These are phyloP conservation scores for Copsychus sechellarum DNA, from an alignment of 2,113 vertebrate genomes.

Conservation along the genomic window DNA sequence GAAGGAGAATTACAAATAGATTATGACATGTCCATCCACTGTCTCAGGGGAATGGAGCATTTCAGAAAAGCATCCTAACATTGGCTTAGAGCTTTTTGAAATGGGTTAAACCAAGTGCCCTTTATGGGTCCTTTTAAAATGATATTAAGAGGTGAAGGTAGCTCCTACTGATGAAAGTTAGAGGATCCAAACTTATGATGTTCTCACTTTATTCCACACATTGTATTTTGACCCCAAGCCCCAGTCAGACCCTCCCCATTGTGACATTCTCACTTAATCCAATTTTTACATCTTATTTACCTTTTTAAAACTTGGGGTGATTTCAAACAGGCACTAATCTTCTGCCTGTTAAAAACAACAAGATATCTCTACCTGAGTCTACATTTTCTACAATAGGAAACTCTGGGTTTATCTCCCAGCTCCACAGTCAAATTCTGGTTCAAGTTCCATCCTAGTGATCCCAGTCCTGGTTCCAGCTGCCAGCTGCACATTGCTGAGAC, in stretches of 20 bases:
- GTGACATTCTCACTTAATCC: neutral
- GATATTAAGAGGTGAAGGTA: neutral
- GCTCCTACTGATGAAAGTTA: neutral
- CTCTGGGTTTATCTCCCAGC: neutral
- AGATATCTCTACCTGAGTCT: neutral
- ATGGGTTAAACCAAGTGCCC: neutral
- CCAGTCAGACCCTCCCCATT: neutral
- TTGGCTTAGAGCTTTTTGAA: neutral
- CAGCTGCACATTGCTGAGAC: rapidly evolving
- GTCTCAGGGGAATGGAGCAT: neutral
- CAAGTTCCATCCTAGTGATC: neutral
- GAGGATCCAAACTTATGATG: neutral
- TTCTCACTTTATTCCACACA: neutral
- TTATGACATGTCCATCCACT: neutral
- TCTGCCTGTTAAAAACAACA: neutral
- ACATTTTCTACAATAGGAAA: neutral
- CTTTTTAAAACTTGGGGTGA: neutral
- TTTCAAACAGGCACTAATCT: neutral
- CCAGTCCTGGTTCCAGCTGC: neutral
- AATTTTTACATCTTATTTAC: neutral
- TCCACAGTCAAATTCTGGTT: neutral
- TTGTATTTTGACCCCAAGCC: neutral
- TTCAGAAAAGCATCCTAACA: neutral
- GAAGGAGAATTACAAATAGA: neutral
- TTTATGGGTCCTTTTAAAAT: neutral